Base-by-base conservation (phyloP, 2,797 vertebrate genomes). In the Sebastes vulpes region DNA sequence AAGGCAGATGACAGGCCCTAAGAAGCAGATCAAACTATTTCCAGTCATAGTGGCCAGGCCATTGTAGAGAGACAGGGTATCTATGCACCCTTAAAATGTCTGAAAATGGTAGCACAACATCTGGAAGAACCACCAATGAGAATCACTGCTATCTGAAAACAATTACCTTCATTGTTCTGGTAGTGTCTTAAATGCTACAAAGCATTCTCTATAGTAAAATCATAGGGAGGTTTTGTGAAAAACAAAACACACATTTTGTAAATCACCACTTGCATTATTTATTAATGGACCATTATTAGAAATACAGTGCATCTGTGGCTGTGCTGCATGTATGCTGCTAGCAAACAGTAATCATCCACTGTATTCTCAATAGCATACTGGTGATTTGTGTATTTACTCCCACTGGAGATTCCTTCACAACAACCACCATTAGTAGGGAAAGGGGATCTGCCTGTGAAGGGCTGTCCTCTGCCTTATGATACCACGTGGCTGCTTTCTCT, bases 1-100 rank as follows among this genome's bases (percentile, higher is more conserved):
- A 90, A 88, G 77, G 66, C 72, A 87, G 86, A 93, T 83, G 84
- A 87, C 90, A 83, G 86, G 79, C 61, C 86, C 66, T 88, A 72
- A 88, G 81, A 91, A 84, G 82, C 69, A 78, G 75, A 87, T 81
- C 29, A 89, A 92, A 89, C 53, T 8, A 77, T 79, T 56, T 78
- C 64, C 73, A 81, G 60, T 88, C 58, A 72, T 10, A 53, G 61
- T 72, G 70, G 64, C 74, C 72, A 60, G 23, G 73, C 69, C 77
- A 80, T 35, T 53, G 46, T 38, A 65, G 57, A 42, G 32, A 31
- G 31, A 35, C 63, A n/a, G 48, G 12, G 20, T 56, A 71, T 66
- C 64, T 38, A 9, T 29, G 3, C 11, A 28, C 16, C 14, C 25
- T 53, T 48, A 16, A 68, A 67, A 46, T 52, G 26, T 74, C 72